Evolutionary conservation across 1,140 invertebrate genomes (phyloP), one percentile per base, ranked within the genome.

Genomic region (Diuraphis noxia): DNA sequence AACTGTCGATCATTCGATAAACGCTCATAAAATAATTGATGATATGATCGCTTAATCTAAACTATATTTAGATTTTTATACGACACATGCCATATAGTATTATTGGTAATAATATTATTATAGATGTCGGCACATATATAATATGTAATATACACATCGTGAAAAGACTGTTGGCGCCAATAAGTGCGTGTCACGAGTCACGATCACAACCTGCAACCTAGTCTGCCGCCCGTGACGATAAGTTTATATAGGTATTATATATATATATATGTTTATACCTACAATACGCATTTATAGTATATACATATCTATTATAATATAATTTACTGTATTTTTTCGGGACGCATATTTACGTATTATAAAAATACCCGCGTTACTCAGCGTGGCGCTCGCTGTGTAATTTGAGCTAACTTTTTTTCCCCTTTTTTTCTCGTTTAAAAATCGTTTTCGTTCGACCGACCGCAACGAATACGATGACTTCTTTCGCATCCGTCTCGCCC

Each of bases 121-220:
- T n/a, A 63, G 30, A 3, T 63, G 56, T n/a, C 13, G 56, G 56
- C 13, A 63, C n/a, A 56, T 30, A n/a, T n/a, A 63, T 6, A 23
- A 52, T 52, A 25, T 56, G 13, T 63, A 25, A 63, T n/a, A 63
- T 8, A 63, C 25, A 56, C 30, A 63, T 63, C 30, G n/a, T 4
- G 30, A 63, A 63, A 81, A 82, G 79, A 82, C 81, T 82, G 81
- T 82, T 82, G 81, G 81, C 81, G 81, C 38, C 81, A 40, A 72
- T n/a, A 25, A 82, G 81, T 41, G 81, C 81, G 38, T 41, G 81
- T 82, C 81, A 41, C 40, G 38, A 82, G 81, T 82, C 81, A 41
- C 40, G 38, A 82, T 10, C 25, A 38, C 79, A 72, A 72, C 56
- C 56, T 81, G 36, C 38, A 38, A 81, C 36, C 79, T 36, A 38